Evolutionary conservation across 2,888 invertebrate species (phyloP).

Genomic region (Neoscelio sp.): DNA sequence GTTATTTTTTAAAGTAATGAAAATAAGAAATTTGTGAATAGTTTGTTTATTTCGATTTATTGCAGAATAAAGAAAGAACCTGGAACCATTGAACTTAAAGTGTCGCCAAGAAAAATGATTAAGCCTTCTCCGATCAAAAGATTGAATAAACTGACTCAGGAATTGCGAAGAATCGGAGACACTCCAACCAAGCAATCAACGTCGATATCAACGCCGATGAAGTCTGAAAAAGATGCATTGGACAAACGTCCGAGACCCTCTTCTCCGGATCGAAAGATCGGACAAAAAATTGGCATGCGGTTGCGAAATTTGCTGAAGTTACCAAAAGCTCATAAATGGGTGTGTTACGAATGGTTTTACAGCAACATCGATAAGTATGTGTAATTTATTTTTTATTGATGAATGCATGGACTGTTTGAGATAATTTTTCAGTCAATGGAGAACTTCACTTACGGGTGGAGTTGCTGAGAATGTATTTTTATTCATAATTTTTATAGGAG

Average conservation of each 20-base stretch:
- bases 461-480: no score
- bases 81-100: constrained; percentile 76
- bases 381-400: not conserved
- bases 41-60: constrained; percentile 19
- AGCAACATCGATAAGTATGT: constrained; percentile 95
- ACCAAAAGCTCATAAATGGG: constrained; percentile 99
- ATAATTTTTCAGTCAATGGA: no score
- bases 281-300: constrained; percentile 95
- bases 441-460: no score
- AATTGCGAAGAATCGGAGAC: constrained; percentile 72
- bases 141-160: constrained; percentile 68
- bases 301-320: constrained; percentile 96
- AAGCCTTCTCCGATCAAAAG: constrained; percentile 85
- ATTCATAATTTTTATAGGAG: no score
- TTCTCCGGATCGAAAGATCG: constrained; percentile 92
- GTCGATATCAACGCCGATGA: constrained; percentile 78
- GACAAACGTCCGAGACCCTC: constrained; percentile 79
- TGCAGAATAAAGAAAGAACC: constrained; percentile 81
- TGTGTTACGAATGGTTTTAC: constrained; percentile 99
- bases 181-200: constrained; percentile 70
- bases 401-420: no score
- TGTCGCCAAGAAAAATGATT: constrained; percentile 88
- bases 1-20: not conserved
- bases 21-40: not conserved
- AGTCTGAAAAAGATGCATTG: constrained; percentile 76